Percentiles rank a stretch among this genome's conserved stretches.
Evolutionary conservation across 2,888 invertebrate species (phyloP).

Genomic region (Teleiodes luculella): DNA sequence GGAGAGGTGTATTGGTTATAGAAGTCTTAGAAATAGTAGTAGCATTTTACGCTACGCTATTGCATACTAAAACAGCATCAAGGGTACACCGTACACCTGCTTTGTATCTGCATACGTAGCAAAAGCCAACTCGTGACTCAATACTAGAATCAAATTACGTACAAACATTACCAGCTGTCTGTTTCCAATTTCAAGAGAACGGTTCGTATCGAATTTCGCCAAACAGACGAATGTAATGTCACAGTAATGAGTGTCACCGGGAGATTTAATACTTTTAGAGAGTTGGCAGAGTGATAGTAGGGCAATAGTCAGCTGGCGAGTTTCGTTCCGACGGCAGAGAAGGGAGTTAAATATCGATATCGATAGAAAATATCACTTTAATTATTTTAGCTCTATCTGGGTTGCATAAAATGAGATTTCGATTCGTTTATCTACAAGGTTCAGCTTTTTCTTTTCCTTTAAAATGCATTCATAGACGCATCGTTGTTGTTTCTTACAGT

Average conservation of each 20-base stretch:
- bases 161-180: slow-evolving; percentile 15
- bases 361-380: too few species aligned
- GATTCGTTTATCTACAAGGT: too few species aligned
- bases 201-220: slow-evolving; percentile 19
- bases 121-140: slow-evolving; percentile 41
- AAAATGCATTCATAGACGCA: too few species aligned
- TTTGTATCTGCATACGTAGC: too few species aligned
- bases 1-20: too few species aligned
- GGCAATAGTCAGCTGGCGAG: slow-evolving; percentile 51
- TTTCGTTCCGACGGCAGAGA: slow-evolving; percentile 46
- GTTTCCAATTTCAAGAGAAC: slow-evolving; percentile 19
- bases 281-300: slow-evolving; percentile 69
- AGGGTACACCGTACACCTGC: slow-evolving; percentile 39
- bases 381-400: too few species aligned
- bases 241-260: slow-evolving; percentile 26
- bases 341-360: not conserved
- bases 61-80: slow-evolving; percentile 10
- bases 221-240: slow-evolving; percentile 20
- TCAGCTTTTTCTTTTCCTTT: too few species aligned
- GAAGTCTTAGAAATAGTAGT: too few species aligned
- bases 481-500: too few species aligned
- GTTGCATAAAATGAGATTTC: too few species aligned
- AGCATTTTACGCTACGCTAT: slow-evolving; percentile 6
- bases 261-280: slow-evolving; percentile 43
- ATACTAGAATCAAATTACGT: slow-evolving; percentile 41